These are phyloP conservation scores for Halcyon badia DNA, from an alignment of 2,797 vertebrate species.

Conservation along the genomic window DNA sequence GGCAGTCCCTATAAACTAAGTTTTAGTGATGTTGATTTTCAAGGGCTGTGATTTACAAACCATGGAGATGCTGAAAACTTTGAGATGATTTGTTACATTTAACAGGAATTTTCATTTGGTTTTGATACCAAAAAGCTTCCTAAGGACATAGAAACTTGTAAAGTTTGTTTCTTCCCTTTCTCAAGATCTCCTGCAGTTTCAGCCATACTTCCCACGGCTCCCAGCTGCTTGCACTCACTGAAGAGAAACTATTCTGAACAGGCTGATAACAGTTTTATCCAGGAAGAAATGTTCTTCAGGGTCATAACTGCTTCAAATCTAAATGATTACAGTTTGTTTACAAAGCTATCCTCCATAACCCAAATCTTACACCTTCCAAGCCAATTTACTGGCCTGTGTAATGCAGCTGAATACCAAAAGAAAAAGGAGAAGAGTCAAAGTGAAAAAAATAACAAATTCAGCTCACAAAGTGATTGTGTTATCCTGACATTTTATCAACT, in stretches of 20 bases:
- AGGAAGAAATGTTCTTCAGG: neutral
- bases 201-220: neutral
- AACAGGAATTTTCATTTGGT: neutral
- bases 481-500: conserved; percentile 56
- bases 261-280: conserved; percentile 16
- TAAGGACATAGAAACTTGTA: neutral
- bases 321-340: neutral
- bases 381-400: conserved; percentile 7
- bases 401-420: conserved; percentile 30
- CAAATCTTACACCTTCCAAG: conserved; percentile 1
- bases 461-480: conserved; percentile 18
- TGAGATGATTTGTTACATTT: neutral
- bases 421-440: neutral
- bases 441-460: conserved; percentile 32
- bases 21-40: neutral
- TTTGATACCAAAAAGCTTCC: neutral
- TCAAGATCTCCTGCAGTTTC: neutral
- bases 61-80: neutral
- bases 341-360: neutral
- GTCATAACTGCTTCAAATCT: neutral
- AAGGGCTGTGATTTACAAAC: neutral
- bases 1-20: rapidly evolving
- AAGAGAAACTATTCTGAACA: neutral
- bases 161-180: neutral
- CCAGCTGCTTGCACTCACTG: neutral